These are phyloP conservation scores for Rynchops niger DNA, from an alignment of 2,113 vertebrate genomes.

Conservation along the genomic window DNA sequence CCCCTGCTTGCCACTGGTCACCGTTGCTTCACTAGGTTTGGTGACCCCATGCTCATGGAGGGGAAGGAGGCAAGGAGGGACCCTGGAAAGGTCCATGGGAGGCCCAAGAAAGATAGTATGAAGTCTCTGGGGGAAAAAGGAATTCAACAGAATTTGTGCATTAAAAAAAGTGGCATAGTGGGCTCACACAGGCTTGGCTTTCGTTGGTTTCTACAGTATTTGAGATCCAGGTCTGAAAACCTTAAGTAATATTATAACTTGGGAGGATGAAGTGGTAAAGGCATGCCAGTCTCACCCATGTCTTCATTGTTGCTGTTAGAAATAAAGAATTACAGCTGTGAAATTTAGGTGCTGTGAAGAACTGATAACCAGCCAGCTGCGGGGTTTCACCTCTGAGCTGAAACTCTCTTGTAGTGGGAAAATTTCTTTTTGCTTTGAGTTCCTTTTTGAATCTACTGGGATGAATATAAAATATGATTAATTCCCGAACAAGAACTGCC, in stretches of 20 bases:
- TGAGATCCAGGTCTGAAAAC: neutral
- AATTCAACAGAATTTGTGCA: neutral
- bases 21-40: neutral
- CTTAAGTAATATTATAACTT: neutral
- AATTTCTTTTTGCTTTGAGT: neutral
- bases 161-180: neutral
- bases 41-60: neutral
- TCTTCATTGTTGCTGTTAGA: neutral
- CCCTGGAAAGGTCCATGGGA: fast-evolving
- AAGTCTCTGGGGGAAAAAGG: neutral
- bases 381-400: neutral
- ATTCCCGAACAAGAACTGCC: neutral
- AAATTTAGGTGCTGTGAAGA: neutral
- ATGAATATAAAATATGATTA: neutral
- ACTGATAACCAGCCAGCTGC: neutral
- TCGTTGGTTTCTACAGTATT: neutral
- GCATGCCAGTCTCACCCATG: neutral
- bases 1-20: neutral
- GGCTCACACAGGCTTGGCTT: neutral
- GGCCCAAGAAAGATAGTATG: neutral
- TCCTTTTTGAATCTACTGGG: neutral
- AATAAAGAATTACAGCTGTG: neutral
- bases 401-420: neutral
- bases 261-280: neutral
- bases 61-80: neutral